Percentiles rank a stretch among this genome's conserved stretches.
Evolutionary conservation across 2,888 invertebrate genomes (phyloP).

Genomic region (Cryptocephalus primarius): DNA sequence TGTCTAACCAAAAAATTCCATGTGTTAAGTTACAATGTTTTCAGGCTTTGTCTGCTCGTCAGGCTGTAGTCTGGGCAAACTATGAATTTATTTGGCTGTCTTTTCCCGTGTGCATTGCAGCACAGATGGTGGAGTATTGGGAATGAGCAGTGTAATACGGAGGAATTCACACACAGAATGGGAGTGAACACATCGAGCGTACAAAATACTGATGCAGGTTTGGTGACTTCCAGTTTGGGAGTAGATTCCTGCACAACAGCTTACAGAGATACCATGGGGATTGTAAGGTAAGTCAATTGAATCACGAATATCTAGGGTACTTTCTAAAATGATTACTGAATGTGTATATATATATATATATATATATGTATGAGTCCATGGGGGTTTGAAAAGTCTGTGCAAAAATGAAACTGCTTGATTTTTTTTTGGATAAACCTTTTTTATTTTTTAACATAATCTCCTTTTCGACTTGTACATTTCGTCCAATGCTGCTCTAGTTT

Average conservation of each 20-base stretch:
- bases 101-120: conserved; percentile 48
- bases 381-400: too few species aligned
- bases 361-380: too few species aligned
- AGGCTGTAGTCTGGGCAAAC: conserved; percentile 47
- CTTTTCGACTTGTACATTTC: too few species aligned
- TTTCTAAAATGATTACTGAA: too few species aligned
- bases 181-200: conserved; percentile 36
- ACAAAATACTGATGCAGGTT: conserved; percentile 25
- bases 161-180: conserved; percentile 36
- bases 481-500: too few species aligned
- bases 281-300: conserved; percentile 24
- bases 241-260: conserved; percentile 26
- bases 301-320: too few species aligned
- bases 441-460: too few species aligned
- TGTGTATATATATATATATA: too few species aligned
- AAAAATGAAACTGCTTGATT: too few species aligned
- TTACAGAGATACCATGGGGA: conserved; percentile 32
- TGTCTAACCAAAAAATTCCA: background rate
- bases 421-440: too few species aligned
- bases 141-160: conserved; percentile 34
- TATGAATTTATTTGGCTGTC: conserved; percentile 48
- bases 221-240: conserved; percentile 16
- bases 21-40: conserved; percentile 3
- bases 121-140: conserved; percentile 40
- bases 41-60: conserved; percentile 33